Conservation (phyloP, 2,888 invertebrate genomes). For the Mesochorus sp. region DNA sequence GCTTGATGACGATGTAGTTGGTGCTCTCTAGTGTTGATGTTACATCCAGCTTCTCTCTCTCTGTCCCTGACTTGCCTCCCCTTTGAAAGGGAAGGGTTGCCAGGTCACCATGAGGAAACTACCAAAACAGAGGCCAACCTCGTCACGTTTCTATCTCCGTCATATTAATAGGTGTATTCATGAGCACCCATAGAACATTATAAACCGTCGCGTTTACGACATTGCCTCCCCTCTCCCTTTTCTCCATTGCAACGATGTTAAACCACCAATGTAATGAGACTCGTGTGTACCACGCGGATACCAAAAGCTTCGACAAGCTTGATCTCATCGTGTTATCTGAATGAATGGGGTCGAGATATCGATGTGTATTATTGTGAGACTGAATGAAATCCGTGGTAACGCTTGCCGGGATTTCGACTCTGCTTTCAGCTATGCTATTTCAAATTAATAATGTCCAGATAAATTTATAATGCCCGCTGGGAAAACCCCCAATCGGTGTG, state of each 20-base stretch:
- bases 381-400: constrained; percentile 2
- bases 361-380: background rate
- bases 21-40: too few species aligned
- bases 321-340: constrained; percentile 1
- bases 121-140: constrained; percentile 26
- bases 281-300: background rate
- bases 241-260: background rate
- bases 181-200: constrained; percentile 59
- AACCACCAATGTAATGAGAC: background rate
- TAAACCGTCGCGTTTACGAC: constrained; percentile 8
- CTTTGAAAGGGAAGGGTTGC: background rate
- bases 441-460: background rate
- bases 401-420: background rate
- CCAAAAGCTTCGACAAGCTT: constrained; percentile 10
- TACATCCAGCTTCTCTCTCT: too few species aligned
- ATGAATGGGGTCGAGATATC: background rate
- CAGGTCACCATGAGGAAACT: constrained; percentile 13
- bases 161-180: constrained; percentile 70
- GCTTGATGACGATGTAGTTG: too few species aligned
- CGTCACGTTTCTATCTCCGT: constrained; percentile 52
- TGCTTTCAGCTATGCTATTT: background rate
- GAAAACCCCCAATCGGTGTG: background rate
- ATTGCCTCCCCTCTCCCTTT: background rate
- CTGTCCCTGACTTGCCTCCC: too few species aligned
- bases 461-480: constrained; percentile 3